Percentiles rank a stretch among this genome's conserved stretches.
phyloP scores from a whole-genome alignment of 1,140 invertebrate species.

The Amphibalanus amphitrite region DNA sequence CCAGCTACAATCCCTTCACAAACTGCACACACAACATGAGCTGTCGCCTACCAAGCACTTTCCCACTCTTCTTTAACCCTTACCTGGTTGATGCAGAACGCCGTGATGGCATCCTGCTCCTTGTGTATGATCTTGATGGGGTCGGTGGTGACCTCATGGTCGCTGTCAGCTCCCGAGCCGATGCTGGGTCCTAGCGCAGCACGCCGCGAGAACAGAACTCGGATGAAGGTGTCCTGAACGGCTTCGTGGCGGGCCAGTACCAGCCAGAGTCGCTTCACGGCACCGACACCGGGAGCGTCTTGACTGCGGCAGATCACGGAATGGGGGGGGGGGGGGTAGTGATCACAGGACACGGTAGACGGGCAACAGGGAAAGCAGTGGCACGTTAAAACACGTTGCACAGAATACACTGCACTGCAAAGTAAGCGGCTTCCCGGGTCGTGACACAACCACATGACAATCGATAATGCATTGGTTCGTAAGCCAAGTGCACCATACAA shows the following conservation, averaged over 20 bases:
- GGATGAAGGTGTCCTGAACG: conserved; percentile 88
- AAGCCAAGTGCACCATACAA: too few relatives aligned
- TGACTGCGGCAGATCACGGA: too few relatives aligned
- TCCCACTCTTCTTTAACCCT: conserved; percentile 15
- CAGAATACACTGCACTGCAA: too few relatives aligned
- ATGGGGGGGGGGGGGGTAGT: too few relatives aligned
- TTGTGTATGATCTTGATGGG: conserved; percentile 75
- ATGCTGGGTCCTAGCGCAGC: conserved; percentile 22
- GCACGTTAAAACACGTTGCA: too few relatives aligned
- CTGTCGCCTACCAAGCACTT: too few relatives aligned
- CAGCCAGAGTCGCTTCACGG: conserved; percentile 77
- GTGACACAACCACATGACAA: neutral
- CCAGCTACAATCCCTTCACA: too few relatives aligned
- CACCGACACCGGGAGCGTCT: conserved; percentile 52
- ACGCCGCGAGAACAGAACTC: conserved; percentile 76
- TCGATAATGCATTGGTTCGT: too few relatives aligned
- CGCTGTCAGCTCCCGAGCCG: conserved; percentile 11
- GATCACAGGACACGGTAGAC: too few relatives aligned
- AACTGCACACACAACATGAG: too few relatives aligned
- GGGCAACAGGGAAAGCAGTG: too few relatives aligned
- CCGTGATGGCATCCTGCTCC: conserved; percentile 94
- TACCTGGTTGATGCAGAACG: conserved; percentile 89
- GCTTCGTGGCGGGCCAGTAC: conserved; percentile 80
- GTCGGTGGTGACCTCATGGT: neutral
- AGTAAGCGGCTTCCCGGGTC: conserved; percentile 16